Conservation (phyloP, 2,888 invertebrate genomes). For the Nematopogon swammerdamellus region DNA sequence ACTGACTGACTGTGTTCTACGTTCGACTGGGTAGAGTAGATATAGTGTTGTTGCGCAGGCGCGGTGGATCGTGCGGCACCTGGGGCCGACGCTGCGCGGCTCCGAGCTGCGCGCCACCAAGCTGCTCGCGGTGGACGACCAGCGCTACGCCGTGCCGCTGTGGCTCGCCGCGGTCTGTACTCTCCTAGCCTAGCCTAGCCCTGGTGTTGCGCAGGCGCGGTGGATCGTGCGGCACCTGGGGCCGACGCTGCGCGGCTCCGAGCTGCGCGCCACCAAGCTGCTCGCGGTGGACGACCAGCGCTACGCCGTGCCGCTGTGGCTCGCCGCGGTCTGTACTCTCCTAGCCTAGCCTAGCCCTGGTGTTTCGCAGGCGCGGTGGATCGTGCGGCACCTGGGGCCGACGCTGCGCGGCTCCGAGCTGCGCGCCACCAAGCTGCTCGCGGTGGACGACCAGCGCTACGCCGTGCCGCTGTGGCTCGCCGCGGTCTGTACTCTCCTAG, state of each 20-base stretch:
- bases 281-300: slow-evolving; percentile 77
- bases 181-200: too few species aligned
- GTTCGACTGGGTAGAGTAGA: too few species aligned
- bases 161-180: slow-evolving; percentile 64
- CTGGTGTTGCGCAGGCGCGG: slow-evolving; percentile 43
- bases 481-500: slow-evolving; percentile 49
- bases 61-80: slow-evolving; percentile 65
- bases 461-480: slow-evolving; percentile 64
- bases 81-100: slow-evolving; percentile 70
- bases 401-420: slow-evolving; percentile 57
- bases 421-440: slow-evolving; percentile 63
- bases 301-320: slow-evolving; percentile 61
- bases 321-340: slow-evolving; percentile 58
- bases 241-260: slow-evolving; percentile 60
- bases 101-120: slow-evolving; percentile 56
- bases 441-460: slow-evolving; percentile 72
- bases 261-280: slow-evolving; percentile 61
- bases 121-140: slow-evolving; percentile 76
- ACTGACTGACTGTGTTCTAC: too few species aligned
- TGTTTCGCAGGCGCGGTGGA: slow-evolving; percentile 60
- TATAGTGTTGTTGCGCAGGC: slow-evolving; percentile 35
- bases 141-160: slow-evolving; percentile 60
- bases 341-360: neutral
- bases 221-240: slow-evolving; percentile 75
- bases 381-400: slow-evolving; percentile 72